These are phyloP conservation scores for Irena cyanogastra DNA, from an alignment of 2,113 vertebrate species.

Conservation along the genomic window DNA sequence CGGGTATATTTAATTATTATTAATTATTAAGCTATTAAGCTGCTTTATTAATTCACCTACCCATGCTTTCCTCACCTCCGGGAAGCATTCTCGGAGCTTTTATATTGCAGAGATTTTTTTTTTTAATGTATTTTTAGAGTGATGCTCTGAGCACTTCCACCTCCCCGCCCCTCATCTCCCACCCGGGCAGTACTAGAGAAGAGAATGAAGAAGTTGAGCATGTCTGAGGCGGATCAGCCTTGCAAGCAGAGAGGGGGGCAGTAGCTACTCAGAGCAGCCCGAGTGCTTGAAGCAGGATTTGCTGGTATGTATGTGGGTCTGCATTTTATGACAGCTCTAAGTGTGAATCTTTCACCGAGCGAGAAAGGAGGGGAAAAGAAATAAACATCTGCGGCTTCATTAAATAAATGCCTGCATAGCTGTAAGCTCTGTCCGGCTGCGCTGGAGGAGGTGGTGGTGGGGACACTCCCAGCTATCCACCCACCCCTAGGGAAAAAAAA, in stretches of 20 bases:
- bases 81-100: constrained; percentile 41
- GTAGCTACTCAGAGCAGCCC: constrained; percentile 63
- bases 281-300: constrained; percentile 53
- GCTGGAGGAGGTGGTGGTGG: background rate
- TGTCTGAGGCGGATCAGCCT: constrained; percentile 48
- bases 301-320: constrained; percentile 76
- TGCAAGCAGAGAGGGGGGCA: constrained; percentile 36
- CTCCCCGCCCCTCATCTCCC: constrained; percentile 9
- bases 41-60: constrained; percentile 25
- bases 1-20: background rate
- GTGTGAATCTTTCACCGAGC: constrained; percentile 39
- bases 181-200: constrained; percentile 22
- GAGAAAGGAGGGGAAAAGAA: background rate
- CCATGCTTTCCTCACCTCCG: constrained; percentile 35
- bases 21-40: background rate
- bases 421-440: background rate
- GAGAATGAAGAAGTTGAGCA: constrained; percentile 61
- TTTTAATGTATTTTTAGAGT: constrained; percentile 5
- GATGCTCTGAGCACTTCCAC: background rate
- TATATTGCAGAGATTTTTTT: background rate
- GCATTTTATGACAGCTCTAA: constrained; percentile 59
- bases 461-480: background rate
- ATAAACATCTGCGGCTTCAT: background rate
- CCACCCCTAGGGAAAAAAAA: background rate
- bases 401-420: background rate